Conservation (phyloP, 1,140 invertebrate species). For the Pentalonia nigronervosa region DNA sequence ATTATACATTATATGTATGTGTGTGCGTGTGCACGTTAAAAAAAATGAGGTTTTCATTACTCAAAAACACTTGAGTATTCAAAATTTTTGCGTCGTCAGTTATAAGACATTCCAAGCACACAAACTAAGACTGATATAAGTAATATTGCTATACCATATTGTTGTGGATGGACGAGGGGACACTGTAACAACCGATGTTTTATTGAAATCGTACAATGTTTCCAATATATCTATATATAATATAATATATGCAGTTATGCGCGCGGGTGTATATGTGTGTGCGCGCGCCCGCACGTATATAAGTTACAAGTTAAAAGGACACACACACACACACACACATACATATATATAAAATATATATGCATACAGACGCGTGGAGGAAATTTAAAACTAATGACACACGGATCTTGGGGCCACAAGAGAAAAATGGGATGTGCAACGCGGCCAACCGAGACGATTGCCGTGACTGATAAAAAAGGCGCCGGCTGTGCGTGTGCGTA, state of each 20-base stretch:
- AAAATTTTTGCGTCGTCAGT: constrained; percentile 37
- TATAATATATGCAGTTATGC: constrained; percentile 12
- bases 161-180: not conserved
- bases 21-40: not conserved
- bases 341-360: not conserved
- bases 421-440: constrained; percentile 45
- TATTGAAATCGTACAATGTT: constrained; percentile 20
- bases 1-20: no score
- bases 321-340: no score
- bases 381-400: constrained; percentile 53
- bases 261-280: not conserved
- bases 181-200: constrained; percentile 24
- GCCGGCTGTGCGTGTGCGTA: constrained; percentile 27
- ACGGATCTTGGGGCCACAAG: not conserved
- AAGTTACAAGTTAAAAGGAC: constrained; percentile 11
- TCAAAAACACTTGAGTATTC: constrained; percentile 15
- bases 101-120: constrained; percentile 8
- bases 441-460: constrained; percentile 50
- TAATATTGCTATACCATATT: constrained; percentile 20
- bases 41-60: not conserved
- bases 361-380: not conserved
- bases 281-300: not conserved
- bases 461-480: constrained; percentile 47
- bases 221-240: constrained; percentile 18
- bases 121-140: not conserved